Percentiles rank a stretch among this genome's conserved stretches.
Evolutionary conservation across 1,140 invertebrate genomes (phyloP).

Genomic region (Drosophila setifemur): DNA sequence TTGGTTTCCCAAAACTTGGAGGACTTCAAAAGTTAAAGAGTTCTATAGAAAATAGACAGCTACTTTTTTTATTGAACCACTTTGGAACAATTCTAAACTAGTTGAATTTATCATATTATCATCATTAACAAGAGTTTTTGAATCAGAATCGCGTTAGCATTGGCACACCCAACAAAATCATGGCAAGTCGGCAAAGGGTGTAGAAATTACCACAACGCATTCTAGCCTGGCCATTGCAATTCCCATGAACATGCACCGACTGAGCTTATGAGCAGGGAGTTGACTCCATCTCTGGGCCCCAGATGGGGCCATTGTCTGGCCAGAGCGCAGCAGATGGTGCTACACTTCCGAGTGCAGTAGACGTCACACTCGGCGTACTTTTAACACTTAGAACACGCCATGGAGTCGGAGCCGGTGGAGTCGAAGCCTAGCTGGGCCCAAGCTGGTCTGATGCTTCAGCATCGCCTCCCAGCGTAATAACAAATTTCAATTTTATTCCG

Average conservation of each 20-base stretch:
- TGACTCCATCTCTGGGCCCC: conserved; percentile 26
- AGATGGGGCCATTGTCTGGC: conserved; percentile 56
- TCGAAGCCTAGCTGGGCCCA: neutral
- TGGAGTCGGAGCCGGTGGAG: neutral
- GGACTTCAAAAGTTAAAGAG: too few species aligned
- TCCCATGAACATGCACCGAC: conserved; percentile 59
- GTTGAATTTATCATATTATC: too few species aligned
- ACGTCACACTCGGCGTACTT: conserved; percentile 76
- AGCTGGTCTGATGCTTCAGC: neutral
- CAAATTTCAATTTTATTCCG: conserved; percentile 80
- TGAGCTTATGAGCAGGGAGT: conserved; percentile 1
- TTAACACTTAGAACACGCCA: conserved; percentile 74
- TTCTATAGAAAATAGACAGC: too few species aligned
- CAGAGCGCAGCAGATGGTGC: conserved; percentile 11
- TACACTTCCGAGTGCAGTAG: conserved; percentile 72
- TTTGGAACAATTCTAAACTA: too few species aligned
- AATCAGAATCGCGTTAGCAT: neutral
- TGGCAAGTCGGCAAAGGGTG: neutral
- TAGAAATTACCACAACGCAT: conserved; percentile 58
- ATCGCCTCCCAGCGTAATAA: conserved; percentile 49
- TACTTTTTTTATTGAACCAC: too few species aligned
- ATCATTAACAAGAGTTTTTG: too few species aligned
- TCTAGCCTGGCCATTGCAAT: conserved; percentile 52
- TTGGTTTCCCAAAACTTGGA: too few species aligned
- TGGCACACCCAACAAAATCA: conserved; percentile 2